phyloP scores from a whole-genome alignment of 1,140 invertebrate species.

The Hestina assimilis region DNA sequence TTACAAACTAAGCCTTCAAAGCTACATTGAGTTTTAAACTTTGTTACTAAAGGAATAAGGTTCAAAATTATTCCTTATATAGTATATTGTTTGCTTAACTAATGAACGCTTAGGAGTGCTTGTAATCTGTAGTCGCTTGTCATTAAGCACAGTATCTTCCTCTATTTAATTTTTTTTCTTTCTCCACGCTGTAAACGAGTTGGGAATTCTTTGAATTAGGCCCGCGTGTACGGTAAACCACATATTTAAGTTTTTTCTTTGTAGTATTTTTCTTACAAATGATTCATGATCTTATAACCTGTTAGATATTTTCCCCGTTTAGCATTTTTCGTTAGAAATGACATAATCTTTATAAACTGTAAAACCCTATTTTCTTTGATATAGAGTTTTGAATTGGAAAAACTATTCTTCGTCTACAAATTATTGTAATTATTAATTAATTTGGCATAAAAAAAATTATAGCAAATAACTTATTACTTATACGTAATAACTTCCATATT shows the following conservation, averaged over 20 bases:
- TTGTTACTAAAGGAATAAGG: slow-evolving; percentile 3
- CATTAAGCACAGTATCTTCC: slow-evolving; percentile 37
- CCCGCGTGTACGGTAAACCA: slow-evolving; percentile 1
- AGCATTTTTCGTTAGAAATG: too few relatives aligned
- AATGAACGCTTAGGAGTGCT: slow-evolving; percentile 41
- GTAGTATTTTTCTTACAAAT: not conserved
- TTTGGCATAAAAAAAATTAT: too few relatives aligned
- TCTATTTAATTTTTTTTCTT: slow-evolving; percentile 15
- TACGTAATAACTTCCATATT: too few relatives aligned
- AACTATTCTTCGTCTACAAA: too few relatives aligned
- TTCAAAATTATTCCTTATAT: slow-evolving; percentile 1
- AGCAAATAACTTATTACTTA: too few relatives aligned
- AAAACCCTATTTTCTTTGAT: too few relatives aligned
- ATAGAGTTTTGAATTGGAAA: too few relatives aligned
- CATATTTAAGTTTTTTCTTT: not conserved
- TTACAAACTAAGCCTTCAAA: not conserved
- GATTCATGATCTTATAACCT: slow-evolving; percentile 1
- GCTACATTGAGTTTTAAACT: not conserved
- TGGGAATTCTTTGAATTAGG: slow-evolving; percentile 6
- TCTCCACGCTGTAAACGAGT: slow-evolving; percentile 7
- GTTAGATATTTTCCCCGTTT: not conserved
- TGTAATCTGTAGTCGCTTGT: slow-evolving; percentile 39
- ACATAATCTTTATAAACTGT: too few relatives aligned
- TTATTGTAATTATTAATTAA: too few relatives aligned
- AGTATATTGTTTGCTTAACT: slow-evolving; percentile 35